These are phyloP conservation scores for Biston stratarius DNA, from an alignment of 2,888 invertebrate species.

Conservation along the genomic window DNA sequence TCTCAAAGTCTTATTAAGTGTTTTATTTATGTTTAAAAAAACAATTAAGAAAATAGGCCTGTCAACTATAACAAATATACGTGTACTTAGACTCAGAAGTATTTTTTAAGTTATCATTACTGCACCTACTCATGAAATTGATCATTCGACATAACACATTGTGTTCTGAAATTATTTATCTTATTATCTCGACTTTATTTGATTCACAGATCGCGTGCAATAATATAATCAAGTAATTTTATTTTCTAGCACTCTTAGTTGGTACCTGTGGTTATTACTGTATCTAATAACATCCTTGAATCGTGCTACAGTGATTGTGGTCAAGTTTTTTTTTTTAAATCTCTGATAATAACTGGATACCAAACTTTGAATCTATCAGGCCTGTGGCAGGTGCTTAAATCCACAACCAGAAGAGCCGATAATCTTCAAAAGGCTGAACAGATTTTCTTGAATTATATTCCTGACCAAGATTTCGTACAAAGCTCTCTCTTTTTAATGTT, in stretches of 20 bases:
- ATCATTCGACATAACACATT: slow-evolving; percentile 10
- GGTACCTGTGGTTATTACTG: slow-evolving; percentile 8
- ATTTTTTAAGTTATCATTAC: not conserved
- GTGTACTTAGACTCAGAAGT: not conserved
- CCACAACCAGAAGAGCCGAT: too few species aligned
- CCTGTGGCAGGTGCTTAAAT: too few species aligned
- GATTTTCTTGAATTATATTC: too few species aligned
- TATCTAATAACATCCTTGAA: slow-evolving; percentile 2
- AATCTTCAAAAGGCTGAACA: too few species aligned
- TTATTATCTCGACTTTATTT: slow-evolving; percentile 11
- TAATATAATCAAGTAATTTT: slow-evolving; percentile 14
- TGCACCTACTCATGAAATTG: not conserved
- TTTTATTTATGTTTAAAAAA: too few species aligned
- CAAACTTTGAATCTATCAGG: too few species aligned
- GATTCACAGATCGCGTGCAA: slow-evolving; percentile 13
- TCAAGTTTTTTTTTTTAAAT: not conserved
- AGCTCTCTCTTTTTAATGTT: too few species aligned
- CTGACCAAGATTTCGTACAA: too few species aligned
- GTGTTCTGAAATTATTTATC: not conserved
- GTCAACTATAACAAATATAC: too few species aligned
- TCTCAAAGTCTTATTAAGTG: too few species aligned
- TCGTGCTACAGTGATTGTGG: not conserved
- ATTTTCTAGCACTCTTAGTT: slow-evolving; percentile 11
- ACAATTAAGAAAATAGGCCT: too few species aligned
- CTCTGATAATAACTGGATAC: too few species aligned